phyloP scores from a whole-genome alignment of 2,113 vertebrate genomes.

The Alaudala cheleensis region DNA sequence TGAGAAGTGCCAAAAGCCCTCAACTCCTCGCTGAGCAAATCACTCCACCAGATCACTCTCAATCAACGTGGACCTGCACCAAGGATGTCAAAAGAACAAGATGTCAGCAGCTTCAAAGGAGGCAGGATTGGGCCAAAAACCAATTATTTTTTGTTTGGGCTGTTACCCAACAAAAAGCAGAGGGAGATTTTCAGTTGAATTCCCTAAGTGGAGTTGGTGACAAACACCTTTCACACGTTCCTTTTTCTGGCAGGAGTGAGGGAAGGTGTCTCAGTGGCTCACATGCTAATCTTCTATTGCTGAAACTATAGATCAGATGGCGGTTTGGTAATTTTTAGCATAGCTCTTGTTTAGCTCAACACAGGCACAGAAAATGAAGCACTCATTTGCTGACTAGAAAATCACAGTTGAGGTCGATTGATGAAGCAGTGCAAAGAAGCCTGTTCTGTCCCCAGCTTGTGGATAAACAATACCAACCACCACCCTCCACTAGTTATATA shows the following conservation, averaged over 20 bases:
- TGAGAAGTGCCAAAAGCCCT: neutral
- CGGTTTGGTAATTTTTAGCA: constrained; percentile 56
- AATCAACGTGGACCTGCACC: neutral
- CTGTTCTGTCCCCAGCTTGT: constrained; percentile 77
- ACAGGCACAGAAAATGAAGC: constrained; percentile 69
- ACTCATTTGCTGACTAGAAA: constrained; percentile 80
- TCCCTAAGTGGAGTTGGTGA: constrained; percentile 4
- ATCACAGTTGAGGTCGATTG: constrained; percentile 79
- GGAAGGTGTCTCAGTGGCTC: constrained; percentile 32
- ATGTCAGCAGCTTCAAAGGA: neutral
- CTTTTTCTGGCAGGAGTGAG: constrained; percentile 3
- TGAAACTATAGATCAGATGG: constrained; percentile 72
- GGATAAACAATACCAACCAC: constrained; percentile 65
- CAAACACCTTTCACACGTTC: constrained; percentile 37
- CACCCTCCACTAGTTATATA: constrained; percentile 74
- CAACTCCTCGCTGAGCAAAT: neutral
- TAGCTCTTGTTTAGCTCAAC: constrained; percentile 62
- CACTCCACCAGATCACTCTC: neutral
- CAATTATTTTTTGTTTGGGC: neutral
- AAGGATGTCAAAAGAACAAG: neutral
- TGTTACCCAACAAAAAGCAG: neutral
- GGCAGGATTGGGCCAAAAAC: neutral
- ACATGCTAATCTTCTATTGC: constrained; percentile 47
- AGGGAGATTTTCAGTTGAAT: neutral
- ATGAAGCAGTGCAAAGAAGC: constrained; percentile 80